Conservation (phyloP, 23 tunicate genomes). For the Diplosoma virens region DNA sequence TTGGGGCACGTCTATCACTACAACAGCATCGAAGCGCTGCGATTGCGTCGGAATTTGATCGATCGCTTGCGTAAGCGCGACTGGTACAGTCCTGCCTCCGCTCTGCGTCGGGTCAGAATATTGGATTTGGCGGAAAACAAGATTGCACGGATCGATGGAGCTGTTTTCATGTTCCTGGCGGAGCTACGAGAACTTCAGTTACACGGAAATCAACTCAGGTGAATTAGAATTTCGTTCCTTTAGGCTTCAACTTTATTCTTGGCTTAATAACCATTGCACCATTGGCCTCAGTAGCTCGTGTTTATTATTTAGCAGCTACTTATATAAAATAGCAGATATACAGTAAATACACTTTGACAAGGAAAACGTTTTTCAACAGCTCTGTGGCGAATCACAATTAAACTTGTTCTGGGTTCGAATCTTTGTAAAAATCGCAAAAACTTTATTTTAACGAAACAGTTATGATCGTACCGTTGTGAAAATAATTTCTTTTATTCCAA, state of each 20-base stretch:
- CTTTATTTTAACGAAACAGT: no score
- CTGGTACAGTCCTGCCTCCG: constrained; percentile 30
- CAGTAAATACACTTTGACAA: no score
- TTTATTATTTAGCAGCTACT: no score
- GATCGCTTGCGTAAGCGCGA: constrained; percentile 26
- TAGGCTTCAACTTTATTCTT: neutral
- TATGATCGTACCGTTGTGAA: no score
- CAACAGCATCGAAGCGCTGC: constrained; percentile 53
- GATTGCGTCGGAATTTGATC: constrained; percentile 43
- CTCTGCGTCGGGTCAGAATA: constrained; percentile 27
- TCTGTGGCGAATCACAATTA: neutral
- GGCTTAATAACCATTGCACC: no score
- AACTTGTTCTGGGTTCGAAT: no score
- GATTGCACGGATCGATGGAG: constrained; percentile 40
- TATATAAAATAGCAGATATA: no score
- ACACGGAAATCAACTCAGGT: constrained; percentile 57
- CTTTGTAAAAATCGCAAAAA: no score
- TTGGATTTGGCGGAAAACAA: constrained; percentile 53
- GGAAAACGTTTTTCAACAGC: no score
- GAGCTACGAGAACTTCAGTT: constrained; percentile 40
- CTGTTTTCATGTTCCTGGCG: constrained; percentile 53
- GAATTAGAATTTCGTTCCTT: neutral
- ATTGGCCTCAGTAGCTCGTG: no score
- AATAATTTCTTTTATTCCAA: constrained; percentile 5
- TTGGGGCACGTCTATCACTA: constrained; percentile 21